Evolutionary conservation across 2,888 invertebrate genomes (phyloP), one percentile per base, ranked within the genome.

Genomic region (Pterobdella sp.): DNA sequence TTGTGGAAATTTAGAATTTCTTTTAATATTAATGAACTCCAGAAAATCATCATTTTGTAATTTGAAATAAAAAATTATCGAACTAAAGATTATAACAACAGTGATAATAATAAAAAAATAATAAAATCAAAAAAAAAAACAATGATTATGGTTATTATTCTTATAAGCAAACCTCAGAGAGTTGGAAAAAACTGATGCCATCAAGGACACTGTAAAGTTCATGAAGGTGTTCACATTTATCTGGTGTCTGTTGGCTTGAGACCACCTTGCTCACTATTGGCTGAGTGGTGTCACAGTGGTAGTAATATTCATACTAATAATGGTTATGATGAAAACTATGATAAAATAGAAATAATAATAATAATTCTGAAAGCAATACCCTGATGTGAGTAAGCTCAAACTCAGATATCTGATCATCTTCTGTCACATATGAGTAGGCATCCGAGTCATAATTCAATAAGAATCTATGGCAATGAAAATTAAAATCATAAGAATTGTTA

Each of bases 221-320:
- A 18, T 66, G 32, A 32, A 66, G 35, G 34, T 49, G 1, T 29
- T 52, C 69, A 49, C 49, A 69, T 32, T 69, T 69, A 14, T 69
- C 69, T 1, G 31, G 52, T 2, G 14, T 32, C 29, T 22, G 32
- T 31, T 14, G 31, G 1, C 14, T 49, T n/a, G 49, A 29, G 18
- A 49, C 42, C 26, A 52, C n/a, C 52, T 52, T 49, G 31, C 34
- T 14, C 69, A 69, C 69, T 31, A 69, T 22, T 26, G 69, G 69
- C 69, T 69, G 42, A 36, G 37, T 35, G 26, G 18, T n/a, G 22
- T 36, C 10, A 31, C 10, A 32, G 34, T 29, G 32, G 3, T 65
- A 14, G 63, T 7, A 63, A 63, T 14, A 26, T 29, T 26, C 10
- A 42, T 7, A 7, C 22, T 42, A 42, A 42, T 42, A 42, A 14